A percentile compares a stretch with the other conserved stretches of the same genome.
Conservation (phyloP, 2,888 invertebrate species). For the Andrena bicolor region DNA sequence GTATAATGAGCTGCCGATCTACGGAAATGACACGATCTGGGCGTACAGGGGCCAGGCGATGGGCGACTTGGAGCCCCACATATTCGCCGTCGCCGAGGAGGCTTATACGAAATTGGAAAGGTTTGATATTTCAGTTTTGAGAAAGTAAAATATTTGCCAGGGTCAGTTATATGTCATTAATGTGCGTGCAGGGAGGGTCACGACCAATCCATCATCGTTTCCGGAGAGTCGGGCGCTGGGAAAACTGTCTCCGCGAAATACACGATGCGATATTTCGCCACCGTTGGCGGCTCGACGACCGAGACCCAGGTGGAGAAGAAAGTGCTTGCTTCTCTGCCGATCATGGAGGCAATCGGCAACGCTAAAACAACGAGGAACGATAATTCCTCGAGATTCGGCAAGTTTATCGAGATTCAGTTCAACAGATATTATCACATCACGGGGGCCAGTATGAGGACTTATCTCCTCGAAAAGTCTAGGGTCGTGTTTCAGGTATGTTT, state of each 20-base stretch:
- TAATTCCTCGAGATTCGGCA: conserved; percentile 98
- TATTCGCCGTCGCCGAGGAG: conserved; percentile 99
- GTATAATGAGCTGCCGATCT: conserved; percentile 97
- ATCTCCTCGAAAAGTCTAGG: conserved; percentile 97
- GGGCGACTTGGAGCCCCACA: conserved; percentile 99
- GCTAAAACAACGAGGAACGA: conserved; percentile 99
- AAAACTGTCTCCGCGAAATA: conserved; percentile 99
- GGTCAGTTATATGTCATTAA: neutral
- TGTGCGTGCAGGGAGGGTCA: conserved; percentile 85
- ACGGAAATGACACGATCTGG: conserved; percentile 97
- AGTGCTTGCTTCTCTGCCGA: conserved; percentile 98
- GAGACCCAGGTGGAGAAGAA: conserved; percentile 97
- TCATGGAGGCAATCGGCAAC: conserved; percentile 99
- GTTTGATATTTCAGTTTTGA: conserved; percentile 72
- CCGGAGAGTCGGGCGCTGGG: conserved; percentile 99
- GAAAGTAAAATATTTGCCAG: neutral
- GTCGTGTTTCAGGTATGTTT: conserved; percentile 93
- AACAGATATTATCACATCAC: conserved; percentile 93
- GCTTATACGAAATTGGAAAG: conserved; percentile 98
- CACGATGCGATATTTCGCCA: conserved; percentile 99
- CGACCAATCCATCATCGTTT: conserved; percentile 95
- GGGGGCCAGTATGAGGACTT: conserved; percentile 98
- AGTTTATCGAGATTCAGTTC: conserved; percentile 97
- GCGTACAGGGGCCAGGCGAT: conserved; percentile 97
- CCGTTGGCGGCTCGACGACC: conserved; percentile 95